phyloP scores from a whole-genome alignment of 1,140 invertebrate genomes.

The Lucilia cuprina region DNA sequence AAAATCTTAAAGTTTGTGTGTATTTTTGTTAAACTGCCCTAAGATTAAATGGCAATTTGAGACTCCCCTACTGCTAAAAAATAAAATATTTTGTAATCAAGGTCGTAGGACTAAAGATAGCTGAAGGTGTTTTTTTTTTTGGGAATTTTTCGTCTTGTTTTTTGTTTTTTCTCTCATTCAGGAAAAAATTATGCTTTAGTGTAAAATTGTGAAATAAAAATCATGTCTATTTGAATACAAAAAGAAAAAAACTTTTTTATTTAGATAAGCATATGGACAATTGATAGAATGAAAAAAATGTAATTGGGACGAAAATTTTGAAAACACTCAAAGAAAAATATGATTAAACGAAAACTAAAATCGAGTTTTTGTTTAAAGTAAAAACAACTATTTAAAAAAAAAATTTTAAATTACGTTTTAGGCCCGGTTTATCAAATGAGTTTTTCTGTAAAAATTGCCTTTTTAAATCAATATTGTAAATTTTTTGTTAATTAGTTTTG shows the following conservation, averaged over 20 bases:
- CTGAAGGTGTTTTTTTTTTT: neutral
- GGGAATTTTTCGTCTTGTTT: too few species aligned
- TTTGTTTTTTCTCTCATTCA: neutral
- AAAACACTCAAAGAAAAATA: too few species aligned
- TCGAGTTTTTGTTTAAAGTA: too few species aligned
- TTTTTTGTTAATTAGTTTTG: too few species aligned
- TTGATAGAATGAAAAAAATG: neutral
- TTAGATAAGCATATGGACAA: neutral
- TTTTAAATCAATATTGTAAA: too few species aligned
- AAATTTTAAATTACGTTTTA: too few species aligned
- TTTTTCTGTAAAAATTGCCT: too few species aligned
- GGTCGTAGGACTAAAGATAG: neutral
- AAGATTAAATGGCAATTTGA: neutral
- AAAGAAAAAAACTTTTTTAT: neutral
- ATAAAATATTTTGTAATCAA: neutral
- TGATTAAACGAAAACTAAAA: too few species aligned
- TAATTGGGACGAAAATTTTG: neutral
- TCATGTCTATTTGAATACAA: neutral
- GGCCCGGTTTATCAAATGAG: too few species aligned
- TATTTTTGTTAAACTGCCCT: neutral
- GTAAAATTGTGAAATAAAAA: neutral
- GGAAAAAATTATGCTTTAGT: neutral
- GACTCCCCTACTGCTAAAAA: neutral
- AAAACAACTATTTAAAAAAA: too few species aligned
- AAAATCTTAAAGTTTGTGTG: neutral